Conservation (phyloP, 2,113 vertebrate species). For the Balaenoptera acutorostrata region DNA sequence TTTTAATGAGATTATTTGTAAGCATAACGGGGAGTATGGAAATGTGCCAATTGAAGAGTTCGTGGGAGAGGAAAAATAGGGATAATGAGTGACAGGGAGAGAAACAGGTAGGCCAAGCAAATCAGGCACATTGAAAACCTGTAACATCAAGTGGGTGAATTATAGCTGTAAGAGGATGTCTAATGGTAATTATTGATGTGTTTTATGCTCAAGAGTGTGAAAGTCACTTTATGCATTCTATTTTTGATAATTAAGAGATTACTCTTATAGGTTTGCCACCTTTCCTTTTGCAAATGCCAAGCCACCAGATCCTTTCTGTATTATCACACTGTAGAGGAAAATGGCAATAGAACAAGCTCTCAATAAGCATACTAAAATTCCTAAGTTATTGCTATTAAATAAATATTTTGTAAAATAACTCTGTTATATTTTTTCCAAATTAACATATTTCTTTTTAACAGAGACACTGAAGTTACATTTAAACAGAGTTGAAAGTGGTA, state of each 20-base stretch:
- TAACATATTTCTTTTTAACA: not conserved
- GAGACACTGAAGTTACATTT: not conserved
- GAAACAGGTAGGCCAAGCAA: slow-evolving; percentile 12
- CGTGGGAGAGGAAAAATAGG: not conserved
- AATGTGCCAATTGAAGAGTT: slow-evolving; percentile 48
- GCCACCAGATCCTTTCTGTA: not conserved
- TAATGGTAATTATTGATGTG: slow-evolving; percentile 36
- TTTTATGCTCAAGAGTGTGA: slow-evolving; percentile 59
- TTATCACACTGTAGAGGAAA: not conserved
- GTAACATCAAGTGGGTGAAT: slow-evolving; percentile 50
- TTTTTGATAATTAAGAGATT: slow-evolving; percentile 56
- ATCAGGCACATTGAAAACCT: not conserved
- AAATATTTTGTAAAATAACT: not conserved
- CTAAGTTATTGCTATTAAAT: not conserved
- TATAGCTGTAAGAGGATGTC: slow-evolving; percentile 25
- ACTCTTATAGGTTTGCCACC: slow-evolving; percentile 35
- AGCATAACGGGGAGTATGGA: slow-evolving; percentile 53
- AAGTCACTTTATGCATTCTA: slow-evolving; percentile 63
- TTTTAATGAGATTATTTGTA: slow-evolving; percentile 67
- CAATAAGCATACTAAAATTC: not conserved
- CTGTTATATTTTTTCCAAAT: not conserved
- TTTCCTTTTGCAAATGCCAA: slow-evolving; percentile 8
- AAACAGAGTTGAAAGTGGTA: not conserved
- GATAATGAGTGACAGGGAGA: not conserved
- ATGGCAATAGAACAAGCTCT: not conserved